phyloP scores from a whole-genome alignment of 2,888 invertebrate species.

The Gastrophysa polygoni region DNA sequence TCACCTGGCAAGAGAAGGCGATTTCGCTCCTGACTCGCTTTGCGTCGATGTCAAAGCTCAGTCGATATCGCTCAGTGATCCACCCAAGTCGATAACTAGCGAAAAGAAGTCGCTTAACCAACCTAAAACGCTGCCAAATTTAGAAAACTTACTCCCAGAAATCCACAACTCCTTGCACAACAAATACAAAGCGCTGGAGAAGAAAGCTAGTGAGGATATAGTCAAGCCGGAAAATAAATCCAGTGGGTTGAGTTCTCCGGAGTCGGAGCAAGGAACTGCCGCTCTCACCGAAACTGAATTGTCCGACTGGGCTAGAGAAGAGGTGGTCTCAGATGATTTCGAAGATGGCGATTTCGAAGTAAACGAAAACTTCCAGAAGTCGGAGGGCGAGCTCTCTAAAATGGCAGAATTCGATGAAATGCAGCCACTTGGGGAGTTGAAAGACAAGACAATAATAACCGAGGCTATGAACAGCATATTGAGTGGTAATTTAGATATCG shows the following conservation, averaged over 20 bases:
- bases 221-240: slow-evolving; percentile 33
- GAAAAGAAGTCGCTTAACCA: slow-evolving; percentile 57
- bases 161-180: slow-evolving; percentile 48
- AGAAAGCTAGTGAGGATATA: neutral
- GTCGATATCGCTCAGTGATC: slow-evolving; percentile 34
- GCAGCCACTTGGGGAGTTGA: slow-evolving; percentile 52
- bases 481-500: slow-evolving; percentile 73
- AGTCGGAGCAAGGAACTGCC: slow-evolving; percentile 72
- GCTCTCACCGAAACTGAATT: slow-evolving; percentile 84
- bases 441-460: slow-evolving; percentile 42
- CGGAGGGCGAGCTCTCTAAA: slow-evolving; percentile 29
- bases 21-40: slow-evolving; percentile 52
- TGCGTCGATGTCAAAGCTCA: slow-evolving; percentile 14
- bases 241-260: slow-evolving; percentile 61
- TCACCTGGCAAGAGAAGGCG: slow-evolving; percentile 56
- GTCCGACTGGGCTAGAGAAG: slow-evolving; percentile 89
- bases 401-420: slow-evolving; percentile 52
- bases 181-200: slow-evolving; percentile 36
- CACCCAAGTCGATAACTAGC: slow-evolving; percentile 51
- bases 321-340: slow-evolving; percentile 77
- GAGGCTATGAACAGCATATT: slow-evolving; percentile 49
- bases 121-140: slow-evolving; percentile 54
- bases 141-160: slow-evolving; percentile 47
- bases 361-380: slow-evolving; percentile 18
- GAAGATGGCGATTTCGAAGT: slow-evolving; percentile 67